Base-by-base conservation (phyloP, 2,113 vertebrate genomes). In the Trachemys scripta region DNA sequence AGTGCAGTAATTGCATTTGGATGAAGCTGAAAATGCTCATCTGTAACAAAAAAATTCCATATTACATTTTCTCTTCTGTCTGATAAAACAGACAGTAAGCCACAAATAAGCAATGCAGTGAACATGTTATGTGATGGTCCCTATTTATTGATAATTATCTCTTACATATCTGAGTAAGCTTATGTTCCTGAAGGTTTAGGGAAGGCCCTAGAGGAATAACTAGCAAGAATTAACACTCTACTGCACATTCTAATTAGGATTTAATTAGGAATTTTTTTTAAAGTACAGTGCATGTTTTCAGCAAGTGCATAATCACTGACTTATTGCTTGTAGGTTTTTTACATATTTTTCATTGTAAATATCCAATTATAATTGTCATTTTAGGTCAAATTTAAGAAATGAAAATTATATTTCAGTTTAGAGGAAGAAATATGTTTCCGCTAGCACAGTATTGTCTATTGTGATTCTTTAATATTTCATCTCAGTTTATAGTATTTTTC, bases 181-280 rank as follows among this genome's bases (percentile, higher is more conserved):
- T 97, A 94, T 91, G 78, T 92, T 98, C 92, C 94, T 98, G 95
- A 98, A 98, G 98, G 97, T 98, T 94, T 94, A 97, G 94, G 95
- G 97, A 95, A 95, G 98, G 93, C 97, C 98, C 96, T 65, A 50
- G 84, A 98, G 98, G 97, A 97, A 98, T 96, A 98, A 97, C 97
- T 78, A 94, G 91, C 96, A 97, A 97, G 98, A 98, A 98, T 98
- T 98, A 98, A 98, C 98, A 98, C 98, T 98, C 97, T 92, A 95
- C 92, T 97, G 96, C 96, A 98, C 97, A 98, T 98, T 92, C 94
- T 98, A 98, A 98, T 98, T 98, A 98, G 97, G 92, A 98, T 98
- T 98, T 98, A 98, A 99, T 98, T 98, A 98, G 98, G 95, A 96
- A 96, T 98, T 98, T 97, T 2, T 2, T 42, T 98, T 94, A 98